Evolutionary conservation across 2,888 invertebrate genomes (phyloP).

Genomic region (Merodon equestris): DNA sequence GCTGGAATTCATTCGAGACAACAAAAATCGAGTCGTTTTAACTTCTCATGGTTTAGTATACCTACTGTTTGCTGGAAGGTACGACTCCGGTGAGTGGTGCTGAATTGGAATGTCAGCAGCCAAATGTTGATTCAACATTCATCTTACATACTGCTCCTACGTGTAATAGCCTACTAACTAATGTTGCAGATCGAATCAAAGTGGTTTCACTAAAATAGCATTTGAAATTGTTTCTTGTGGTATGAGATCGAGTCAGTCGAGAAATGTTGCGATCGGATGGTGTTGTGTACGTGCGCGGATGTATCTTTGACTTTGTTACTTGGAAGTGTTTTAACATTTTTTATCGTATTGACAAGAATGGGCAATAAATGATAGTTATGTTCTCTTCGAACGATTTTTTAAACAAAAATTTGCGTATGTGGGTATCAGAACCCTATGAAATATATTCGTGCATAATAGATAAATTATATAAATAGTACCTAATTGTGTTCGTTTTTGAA

Average conservation of each 20-base stretch:
- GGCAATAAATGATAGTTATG: conserved; percentile 26
- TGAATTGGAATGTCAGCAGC: conserved; percentile 47
- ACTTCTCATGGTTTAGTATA: too few relatives aligned
- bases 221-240: conserved; percentile 41
- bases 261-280: conserved; percentile 55
- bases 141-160: neutral
- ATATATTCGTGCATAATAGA: too few relatives aligned
- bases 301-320: conserved; percentile 13
- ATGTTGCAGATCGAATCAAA: conserved; percentile 47
- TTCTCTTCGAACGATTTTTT: neutral
- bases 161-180: neutral
- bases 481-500: too few relatives aligned
- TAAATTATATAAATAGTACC: too few relatives aligned
- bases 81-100: conserved; percentile 27
- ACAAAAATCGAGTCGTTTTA: too few relatives aligned
- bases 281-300: conserved; percentile 29
- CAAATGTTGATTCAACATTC: conserved; percentile 7
- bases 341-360: conserved; percentile 40
- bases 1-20: too few relatives aligned
- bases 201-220: conserved; percentile 47
- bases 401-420: too few relatives aligned
- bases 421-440: too few relatives aligned
- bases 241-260: conserved; percentile 48
- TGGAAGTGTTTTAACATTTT: conserved; percentile 16
- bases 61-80: too few relatives aligned